These are phyloP conservation scores for Pediacus dermestoides DNA, from an alignment of 2,888 invertebrate species.

Conservation along the genomic window DNA sequence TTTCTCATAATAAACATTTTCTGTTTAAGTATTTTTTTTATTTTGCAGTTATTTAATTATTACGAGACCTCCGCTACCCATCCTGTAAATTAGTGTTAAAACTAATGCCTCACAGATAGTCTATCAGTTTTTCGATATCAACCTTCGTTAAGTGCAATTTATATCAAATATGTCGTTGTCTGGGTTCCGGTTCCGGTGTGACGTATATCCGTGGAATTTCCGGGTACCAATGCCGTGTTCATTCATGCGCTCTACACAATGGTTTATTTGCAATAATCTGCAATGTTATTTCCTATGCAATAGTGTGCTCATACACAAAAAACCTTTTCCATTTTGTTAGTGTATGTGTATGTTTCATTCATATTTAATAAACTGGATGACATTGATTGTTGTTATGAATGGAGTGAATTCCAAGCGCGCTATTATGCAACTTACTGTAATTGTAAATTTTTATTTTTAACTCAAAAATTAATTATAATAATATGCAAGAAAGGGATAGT, in stretches of 20 bases:
- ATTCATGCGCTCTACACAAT: slow-evolving; percentile 25
- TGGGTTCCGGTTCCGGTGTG: slow-evolving; percentile 38
- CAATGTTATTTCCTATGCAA: slow-evolving; percentile 18
- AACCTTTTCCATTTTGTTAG: background rate
- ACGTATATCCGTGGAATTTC: slow-evolving; percentile 37
- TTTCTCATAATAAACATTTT: too few relatives aligned
- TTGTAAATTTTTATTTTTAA: slow-evolving; percentile 27
- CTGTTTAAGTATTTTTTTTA: too few relatives aligned
- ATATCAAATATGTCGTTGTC: slow-evolving; percentile 31
- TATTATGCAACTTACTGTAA: slow-evolving; percentile 27
- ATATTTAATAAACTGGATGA: slow-evolving; percentile 34
- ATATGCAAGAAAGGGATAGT: slow-evolving; percentile 1
- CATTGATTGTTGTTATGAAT: slow-evolving; percentile 37
- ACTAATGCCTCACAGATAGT: too few relatives aligned
- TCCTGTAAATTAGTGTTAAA: too few relatives aligned
- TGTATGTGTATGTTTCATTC: slow-evolving; percentile 28
- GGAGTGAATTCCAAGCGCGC: slow-evolving; percentile 29
- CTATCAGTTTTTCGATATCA: slow-evolving; percentile 24
- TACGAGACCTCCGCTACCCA: too few relatives aligned
- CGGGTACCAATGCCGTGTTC: slow-evolving; percentile 31
- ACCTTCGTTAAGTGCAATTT: slow-evolving; percentile 34
- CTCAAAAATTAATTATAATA: slow-evolving; percentile 13
- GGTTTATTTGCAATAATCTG: slow-evolving; percentile 19
- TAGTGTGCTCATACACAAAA: background rate
- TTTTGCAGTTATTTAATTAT: too few relatives aligned